Evolutionary conservation across 2,797 vertebrate genomes (phyloP), one percentile per base, ranked within the genome.

Genomic region (Halcyon chelicuti): DNA sequence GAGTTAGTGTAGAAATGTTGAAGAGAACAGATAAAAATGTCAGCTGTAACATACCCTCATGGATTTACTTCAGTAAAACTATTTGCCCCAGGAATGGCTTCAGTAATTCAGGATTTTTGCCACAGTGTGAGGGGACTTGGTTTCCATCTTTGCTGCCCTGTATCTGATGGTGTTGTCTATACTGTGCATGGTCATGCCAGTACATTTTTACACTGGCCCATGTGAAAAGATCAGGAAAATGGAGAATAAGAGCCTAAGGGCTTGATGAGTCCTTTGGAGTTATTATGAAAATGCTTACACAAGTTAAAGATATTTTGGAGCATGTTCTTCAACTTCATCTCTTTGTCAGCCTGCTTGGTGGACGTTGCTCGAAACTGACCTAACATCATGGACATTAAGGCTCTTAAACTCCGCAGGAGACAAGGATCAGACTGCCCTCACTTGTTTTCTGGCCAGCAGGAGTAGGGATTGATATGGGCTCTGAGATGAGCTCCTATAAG

Each of bases 81-180:
- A n/a, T 60, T 62, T 77, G n/a, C 35, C 31, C 19, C 6, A 9
- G 39, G 10, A 49, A 7, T 26, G 33, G 44, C 60, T 76, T 85
- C 39, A 54, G 16, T n/a, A 62, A 55, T 57, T 67, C 21, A 10
- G 54, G 23, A 40, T 40, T 76, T 76, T 66, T 75, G 20, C 47
- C 0, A 0, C 14, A 13, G 14, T 17, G 33, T 2, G 33, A 14
- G 6, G 35, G n/a, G 9, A 60, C 62, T 62, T 52, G 26, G 49
- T 71, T 79, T 76, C 65, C 49, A 14, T 11, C 47, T 33, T 33
- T 67, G 29, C 70, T 44, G 35, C 54, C 44, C 31, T 44, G 0
- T 42, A 31, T 57, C 42, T 58, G 23, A 14, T 22, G 31, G 19
- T 35, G 44, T 26, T 65, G 29, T n/a, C 85, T 61, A 44, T 9